Evolutionary conservation across 2,797 vertebrate genomes (phyloP).

Genomic region (Anguilla anguilla): DNA sequence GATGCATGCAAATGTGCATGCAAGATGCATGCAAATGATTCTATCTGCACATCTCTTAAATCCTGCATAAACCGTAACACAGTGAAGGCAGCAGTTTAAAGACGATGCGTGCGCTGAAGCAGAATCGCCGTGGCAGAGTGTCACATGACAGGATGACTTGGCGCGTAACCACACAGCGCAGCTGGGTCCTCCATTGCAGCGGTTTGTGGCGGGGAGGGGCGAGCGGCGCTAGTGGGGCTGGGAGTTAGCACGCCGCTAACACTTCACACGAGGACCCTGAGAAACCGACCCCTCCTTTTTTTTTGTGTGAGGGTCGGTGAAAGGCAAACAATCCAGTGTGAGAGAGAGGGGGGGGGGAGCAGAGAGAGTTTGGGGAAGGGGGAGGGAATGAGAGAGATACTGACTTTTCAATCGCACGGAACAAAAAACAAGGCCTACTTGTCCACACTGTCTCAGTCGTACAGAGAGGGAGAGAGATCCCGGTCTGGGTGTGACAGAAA

Average conservation of each 20-base stretch:
- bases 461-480: background rate
- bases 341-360: background rate
- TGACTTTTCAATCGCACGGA: too few species aligned
- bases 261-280: conserved; percentile 2
- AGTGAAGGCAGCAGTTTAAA: background rate
- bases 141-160: background rate
- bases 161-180: background rate
- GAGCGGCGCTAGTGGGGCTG: conserved; percentile 17
- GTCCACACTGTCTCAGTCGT: too few species aligned
- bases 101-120: background rate
- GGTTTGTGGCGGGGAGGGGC: conserved; percentile 21
- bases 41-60: background rate
- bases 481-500: background rate
- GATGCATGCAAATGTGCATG: background rate
- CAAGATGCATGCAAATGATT: background rate
- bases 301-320: conserved; percentile 14
- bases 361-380: background rate
- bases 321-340: background rate
- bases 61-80: background rate
- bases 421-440: too few species aligned
- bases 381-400: background rate
- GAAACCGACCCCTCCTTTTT: conserved; percentile 19
- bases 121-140: background rate
- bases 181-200: background rate
- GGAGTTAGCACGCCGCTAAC: conserved; percentile 13